Conservation (phyloP, 2,113 vertebrate species). For the Erpornis zantholeuca region DNA sequence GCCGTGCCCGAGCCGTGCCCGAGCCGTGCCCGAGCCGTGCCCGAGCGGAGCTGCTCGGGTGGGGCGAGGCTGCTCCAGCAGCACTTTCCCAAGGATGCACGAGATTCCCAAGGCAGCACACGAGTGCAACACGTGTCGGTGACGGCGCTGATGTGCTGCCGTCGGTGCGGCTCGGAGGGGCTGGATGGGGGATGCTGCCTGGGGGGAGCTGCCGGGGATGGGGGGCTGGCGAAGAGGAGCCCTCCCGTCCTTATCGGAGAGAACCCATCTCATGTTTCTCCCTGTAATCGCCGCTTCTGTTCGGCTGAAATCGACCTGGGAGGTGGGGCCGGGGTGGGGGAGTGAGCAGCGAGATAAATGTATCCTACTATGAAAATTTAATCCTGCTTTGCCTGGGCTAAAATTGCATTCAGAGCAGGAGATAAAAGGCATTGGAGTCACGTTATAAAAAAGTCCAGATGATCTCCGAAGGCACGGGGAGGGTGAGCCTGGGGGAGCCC, state of each 20-base stretch:
- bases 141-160: neutral
- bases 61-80: neutral
- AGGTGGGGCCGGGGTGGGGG: neutral
- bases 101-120: neutral
- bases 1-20: no score
- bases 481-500: neutral
- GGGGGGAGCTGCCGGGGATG: neutral
- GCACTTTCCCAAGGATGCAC: neutral
- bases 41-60: neutral
- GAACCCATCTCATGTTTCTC: neutral
- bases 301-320: conserved; percentile 20
- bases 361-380: conserved; percentile 66
- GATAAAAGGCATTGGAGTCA: conserved; percentile 58
- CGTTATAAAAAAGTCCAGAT: conserved; percentile 2
- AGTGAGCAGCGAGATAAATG: conserved; percentile 65
- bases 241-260: neutral
- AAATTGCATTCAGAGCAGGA: conserved; percentile 59
- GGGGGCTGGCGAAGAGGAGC: neutral
- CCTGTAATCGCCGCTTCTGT: conserved; percentile 1
- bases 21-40: no score
- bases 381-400: conserved; percentile 70
- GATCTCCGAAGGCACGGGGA: conserved; percentile 13
- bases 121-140: neutral
- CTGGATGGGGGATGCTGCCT: neutral
- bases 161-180: neutral